Percentiles rank a stretch among this genome's conserved stretches.
Evolutionary conservation across 2,888 invertebrate genomes (phyloP).

Genomic region (Archaeoteleia sp.): DNA sequence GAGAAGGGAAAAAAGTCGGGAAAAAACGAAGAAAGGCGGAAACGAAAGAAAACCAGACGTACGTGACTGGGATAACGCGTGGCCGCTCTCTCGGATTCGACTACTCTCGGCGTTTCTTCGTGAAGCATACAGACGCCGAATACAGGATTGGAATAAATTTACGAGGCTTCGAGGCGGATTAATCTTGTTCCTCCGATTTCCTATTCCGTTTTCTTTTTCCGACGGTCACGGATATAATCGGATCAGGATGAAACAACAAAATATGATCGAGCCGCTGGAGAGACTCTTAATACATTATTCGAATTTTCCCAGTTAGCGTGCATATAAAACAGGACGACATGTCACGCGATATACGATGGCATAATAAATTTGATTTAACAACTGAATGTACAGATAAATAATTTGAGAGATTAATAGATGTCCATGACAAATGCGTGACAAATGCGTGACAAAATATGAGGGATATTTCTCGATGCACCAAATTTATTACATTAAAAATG

Average conservation of each 20-base stretch:
- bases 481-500: too few species aligned
- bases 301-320: slow-evolving; percentile 14
- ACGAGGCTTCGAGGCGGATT: slow-evolving; percentile 60
- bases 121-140: slow-evolving; percentile 57
- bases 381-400: too few species aligned
- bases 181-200: slow-evolving; percentile 58
- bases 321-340: too few species aligned
- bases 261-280: slow-evolving; percentile 37
- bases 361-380: too few species aligned
- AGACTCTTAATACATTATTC: slow-evolving; percentile 32
- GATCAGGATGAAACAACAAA: slow-evolving; percentile 39
- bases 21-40: slow-evolving; percentile 45
- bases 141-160: slow-evolving; percentile 67
- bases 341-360: too few species aligned
- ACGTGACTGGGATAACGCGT: slow-evolving; percentile 69
- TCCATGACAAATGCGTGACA: too few species aligned
- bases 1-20: slow-evolving; percentile 18
- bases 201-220: slow-evolving; percentile 46
- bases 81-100: slow-evolving; percentile 57
- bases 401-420: too few species aligned
- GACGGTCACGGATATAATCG: slow-evolving; percentile 39
- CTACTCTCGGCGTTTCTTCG: slow-evolving; percentile 53
- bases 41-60: slow-evolving; percentile 59
- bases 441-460: too few species aligned
- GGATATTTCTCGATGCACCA: too few species aligned